phyloP scores from a whole-genome alignment of 1,140 invertebrate species.

The Drosophila teissieri region DNA sequence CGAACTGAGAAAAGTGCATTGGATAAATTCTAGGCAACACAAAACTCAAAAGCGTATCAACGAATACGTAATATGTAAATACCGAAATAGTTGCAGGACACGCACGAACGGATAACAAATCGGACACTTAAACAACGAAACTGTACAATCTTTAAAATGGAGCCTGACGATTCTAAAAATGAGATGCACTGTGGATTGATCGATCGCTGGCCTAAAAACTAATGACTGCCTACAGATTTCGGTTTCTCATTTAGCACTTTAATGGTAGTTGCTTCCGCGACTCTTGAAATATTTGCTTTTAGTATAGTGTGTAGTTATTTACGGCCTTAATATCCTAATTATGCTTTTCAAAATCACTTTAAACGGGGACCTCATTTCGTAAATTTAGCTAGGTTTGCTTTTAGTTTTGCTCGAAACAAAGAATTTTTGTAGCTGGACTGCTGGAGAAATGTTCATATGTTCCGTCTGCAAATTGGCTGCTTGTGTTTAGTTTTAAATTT shows the following conservation, averaged over 20 bases:
- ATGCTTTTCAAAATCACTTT: constrained; percentile 67
- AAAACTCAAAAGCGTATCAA: constrained; percentile 44
- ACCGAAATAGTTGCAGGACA: constrained; percentile 45
- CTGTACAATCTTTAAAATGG: constrained; percentile 53
- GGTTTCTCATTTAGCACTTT: constrained; percentile 51
- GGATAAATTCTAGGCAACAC: constrained; percentile 59
- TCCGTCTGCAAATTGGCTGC: constrained; percentile 47
- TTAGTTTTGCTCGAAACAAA: constrained; percentile 46
- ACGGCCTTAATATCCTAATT: constrained; percentile 61
- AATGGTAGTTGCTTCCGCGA: constrained; percentile 10
- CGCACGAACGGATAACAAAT: constrained; percentile 60
- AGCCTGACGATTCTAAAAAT: constrained; percentile 25
- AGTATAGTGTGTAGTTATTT: constrained; percentile 48
- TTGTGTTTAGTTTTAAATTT: constrained; percentile 58
- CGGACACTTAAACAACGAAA: constrained; percentile 61
- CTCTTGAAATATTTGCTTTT: constrained; percentile 49
- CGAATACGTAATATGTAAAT: constrained; percentile 50
- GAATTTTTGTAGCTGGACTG: constrained; percentile 31
- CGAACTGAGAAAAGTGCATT: constrained; percentile 53
- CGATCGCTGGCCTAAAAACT: constrained; percentile 46
- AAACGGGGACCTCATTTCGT: constrained; percentile 42
- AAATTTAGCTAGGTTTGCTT: constrained; percentile 59
- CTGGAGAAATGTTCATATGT: constrained; percentile 40
- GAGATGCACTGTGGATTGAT: constrained; percentile 21
- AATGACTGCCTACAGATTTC: constrained; percentile 40